phyloP scores from a whole-genome alignment of 2,113 vertebrate genomes.

The Oryzias curvinotus region DNA sequence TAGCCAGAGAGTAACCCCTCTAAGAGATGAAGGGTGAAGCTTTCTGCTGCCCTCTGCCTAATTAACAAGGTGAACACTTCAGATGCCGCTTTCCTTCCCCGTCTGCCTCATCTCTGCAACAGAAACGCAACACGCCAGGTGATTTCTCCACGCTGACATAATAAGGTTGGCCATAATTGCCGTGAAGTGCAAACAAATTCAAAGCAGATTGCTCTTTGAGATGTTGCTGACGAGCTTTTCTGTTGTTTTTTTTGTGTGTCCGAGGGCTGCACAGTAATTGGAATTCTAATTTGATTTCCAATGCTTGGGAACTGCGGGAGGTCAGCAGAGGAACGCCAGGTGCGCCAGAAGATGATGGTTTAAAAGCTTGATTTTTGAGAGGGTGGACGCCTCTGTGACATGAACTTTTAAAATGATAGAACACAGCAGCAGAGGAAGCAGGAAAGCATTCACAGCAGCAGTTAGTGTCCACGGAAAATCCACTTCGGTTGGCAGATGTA shows the following conservation, averaged over 20 bases:
- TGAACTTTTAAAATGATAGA: conserved; percentile 29
- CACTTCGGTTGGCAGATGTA: too few species aligned
- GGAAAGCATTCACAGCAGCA: too few species aligned
- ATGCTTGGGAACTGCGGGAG: conserved; percentile 47
- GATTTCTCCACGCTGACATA: conserved; percentile 46
- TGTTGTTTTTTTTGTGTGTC: background rate
- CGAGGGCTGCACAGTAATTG: conserved; percentile 52
- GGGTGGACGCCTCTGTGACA: conserved; percentile 36
- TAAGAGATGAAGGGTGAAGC: conserved; percentile 52
- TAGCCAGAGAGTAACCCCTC: conserved; percentile 58
- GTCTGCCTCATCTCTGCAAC: conserved; percentile 15
- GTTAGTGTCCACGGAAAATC: too few species aligned
- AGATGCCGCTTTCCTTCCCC: conserved; percentile 10
- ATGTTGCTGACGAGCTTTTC: conserved; percentile 37
- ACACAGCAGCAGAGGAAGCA: conserved; percentile 20
- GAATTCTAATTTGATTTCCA: conserved; percentile 59
- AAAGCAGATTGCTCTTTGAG: conserved; percentile 54
- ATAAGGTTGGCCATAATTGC: conserved; percentile 51
- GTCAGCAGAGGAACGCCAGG: conserved; percentile 42
- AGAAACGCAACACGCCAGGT: background rate
- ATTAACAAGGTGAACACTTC: conserved; percentile 40
- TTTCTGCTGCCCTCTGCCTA: conserved; percentile 40
- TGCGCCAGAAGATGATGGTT: conserved; percentile 45
- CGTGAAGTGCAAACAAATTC: conserved; percentile 55
- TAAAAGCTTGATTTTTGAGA: conserved; percentile 16